Evolutionary conservation across 2,113 vertebrate species (phyloP), one percentile per base, ranked within the genome.

Genomic region (Lutjanus erythropterus): DNA sequence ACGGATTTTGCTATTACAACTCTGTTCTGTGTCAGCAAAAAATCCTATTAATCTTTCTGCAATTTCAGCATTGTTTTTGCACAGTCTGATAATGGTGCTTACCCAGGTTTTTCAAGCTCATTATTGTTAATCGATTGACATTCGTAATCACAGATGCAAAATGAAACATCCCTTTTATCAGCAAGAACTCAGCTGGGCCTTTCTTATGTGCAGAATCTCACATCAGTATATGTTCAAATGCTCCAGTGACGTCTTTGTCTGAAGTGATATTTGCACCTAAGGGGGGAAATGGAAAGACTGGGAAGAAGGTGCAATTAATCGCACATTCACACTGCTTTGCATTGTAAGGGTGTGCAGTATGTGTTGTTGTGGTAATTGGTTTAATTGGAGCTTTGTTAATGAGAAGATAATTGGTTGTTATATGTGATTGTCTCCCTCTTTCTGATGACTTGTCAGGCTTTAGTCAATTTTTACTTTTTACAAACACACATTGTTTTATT

Each of bases 1-100:
- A 81, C 55, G 70, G 88, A 64, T 78, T 88, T 90, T 64, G 65
- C 79, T 64, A 88, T 91, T 87, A 82, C 52, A 68, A 56, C 66
- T 81, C 53, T 84, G 58, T 68, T 84, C 59, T 75, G 61, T 81
- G 89, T 92, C 89, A 92, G 88, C 88, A 86, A 81, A 86, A 88
- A 82, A 83, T 64, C 44, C 82, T 69, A 83, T 89, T 88, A 78
- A 86, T 89, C 79, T 87, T 86, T 83, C 52, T 89, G 87, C 81
- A 41, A 46, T 69, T 85, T 91, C 87, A 91, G 88, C 88, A 66
- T 86, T 88, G 87, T 81, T 87, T 83, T 81, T 71, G 83, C 75
- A 58, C 66, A 50, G 52, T 56, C 68, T 69, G 49, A 82, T 87
- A 73, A 90, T 49, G 58, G 19, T 80, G 85, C 84, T 87, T 83